Evolutionary conservation across 1,140 invertebrate species (phyloP).

Genomic region (Caenorhabditis brenneri): DNA sequence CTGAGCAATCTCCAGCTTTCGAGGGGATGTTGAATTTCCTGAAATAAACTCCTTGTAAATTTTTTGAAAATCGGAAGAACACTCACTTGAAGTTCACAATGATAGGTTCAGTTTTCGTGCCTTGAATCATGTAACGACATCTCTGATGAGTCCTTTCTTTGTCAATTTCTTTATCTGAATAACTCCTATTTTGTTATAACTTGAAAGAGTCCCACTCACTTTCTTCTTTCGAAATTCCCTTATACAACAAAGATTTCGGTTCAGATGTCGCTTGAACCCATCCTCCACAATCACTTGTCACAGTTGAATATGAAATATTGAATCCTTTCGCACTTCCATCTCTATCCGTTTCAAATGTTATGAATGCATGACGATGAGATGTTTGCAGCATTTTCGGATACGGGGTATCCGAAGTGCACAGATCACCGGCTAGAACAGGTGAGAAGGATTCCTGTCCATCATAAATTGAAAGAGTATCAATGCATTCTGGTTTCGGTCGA

Average conservation of each 20-base stretch:
- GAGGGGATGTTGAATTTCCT: conserved; percentile 64
- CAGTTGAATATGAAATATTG: conserved; percentile 53
- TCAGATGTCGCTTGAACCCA: conserved; percentile 33
- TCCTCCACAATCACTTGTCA: conserved; percentile 9
- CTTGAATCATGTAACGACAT: conserved; percentile 48
- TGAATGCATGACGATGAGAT: conserved; percentile 52
- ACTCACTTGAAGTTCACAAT: conserved; percentile 37
- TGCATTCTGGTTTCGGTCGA: conserved; percentile 18
- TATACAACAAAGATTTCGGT: conserved; percentile 9
- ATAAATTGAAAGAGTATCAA: conserved; percentile 61
- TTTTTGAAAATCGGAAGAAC: too few species aligned
- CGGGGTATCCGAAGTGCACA: conserved; percentile 38
- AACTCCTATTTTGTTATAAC: background rate
- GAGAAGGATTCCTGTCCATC: conserved; percentile 65
- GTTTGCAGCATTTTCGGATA: conserved; percentile 35
- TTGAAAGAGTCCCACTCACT: background rate
- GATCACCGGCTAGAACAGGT: conserved; percentile 55
- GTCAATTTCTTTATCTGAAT: conserved; percentile 3
- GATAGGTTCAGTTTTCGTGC: conserved; percentile 11
- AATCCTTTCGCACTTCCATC: conserved; percentile 58
- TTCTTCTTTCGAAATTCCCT: background rate
- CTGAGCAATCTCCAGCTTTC: conserved; percentile 57
- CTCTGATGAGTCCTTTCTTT: background rate
- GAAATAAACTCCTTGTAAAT: conserved; percentile 57
- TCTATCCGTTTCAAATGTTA: conserved; percentile 65